Evolutionary conservation across 2,888 invertebrate genomes (phyloP).

Genomic region (Dasypogon diadema): DNA sequence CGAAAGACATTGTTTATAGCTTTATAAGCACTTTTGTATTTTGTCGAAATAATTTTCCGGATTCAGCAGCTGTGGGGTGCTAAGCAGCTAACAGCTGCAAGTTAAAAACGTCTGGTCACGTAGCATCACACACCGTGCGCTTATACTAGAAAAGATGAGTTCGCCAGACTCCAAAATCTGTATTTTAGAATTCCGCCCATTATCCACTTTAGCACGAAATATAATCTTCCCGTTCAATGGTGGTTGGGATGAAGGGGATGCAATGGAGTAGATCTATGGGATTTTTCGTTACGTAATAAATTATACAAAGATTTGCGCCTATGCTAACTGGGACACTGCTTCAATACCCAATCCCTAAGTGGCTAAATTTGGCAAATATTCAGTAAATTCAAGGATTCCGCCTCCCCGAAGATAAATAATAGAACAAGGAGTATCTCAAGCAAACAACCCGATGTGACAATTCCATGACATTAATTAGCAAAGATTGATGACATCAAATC

Average conservation of each 20-base stretch:
- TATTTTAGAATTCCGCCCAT: not conserved
- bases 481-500: conserved; percentile 4
- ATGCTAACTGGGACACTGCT: not conserved
- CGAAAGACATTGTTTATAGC: conserved; percentile 12
- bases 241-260: no score
- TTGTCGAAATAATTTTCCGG: not conserved
- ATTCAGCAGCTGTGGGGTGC: not conserved
- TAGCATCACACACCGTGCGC: not conserved
- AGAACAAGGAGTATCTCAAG: not conserved
- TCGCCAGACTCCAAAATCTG: not conserved
- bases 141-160: no score
- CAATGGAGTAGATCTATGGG: not conserved
- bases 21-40: conserved; percentile 10
- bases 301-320: not conserved
- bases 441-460: not conserved
- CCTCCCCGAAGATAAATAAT: not conserved
- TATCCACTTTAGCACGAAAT: not conserved
- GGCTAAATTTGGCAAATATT: not conserved
- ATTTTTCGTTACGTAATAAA: not conserved
- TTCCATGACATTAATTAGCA: conserved; percentile 11
- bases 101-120: not conserved
- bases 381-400: not conserved
- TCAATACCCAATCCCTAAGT: not conserved
- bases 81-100: not conserved
- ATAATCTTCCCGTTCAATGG: not conserved